phyloP scores from a whole-genome alignment of 92 coral and sea anemone genomes.

The Phenganax marumi region DNA sequence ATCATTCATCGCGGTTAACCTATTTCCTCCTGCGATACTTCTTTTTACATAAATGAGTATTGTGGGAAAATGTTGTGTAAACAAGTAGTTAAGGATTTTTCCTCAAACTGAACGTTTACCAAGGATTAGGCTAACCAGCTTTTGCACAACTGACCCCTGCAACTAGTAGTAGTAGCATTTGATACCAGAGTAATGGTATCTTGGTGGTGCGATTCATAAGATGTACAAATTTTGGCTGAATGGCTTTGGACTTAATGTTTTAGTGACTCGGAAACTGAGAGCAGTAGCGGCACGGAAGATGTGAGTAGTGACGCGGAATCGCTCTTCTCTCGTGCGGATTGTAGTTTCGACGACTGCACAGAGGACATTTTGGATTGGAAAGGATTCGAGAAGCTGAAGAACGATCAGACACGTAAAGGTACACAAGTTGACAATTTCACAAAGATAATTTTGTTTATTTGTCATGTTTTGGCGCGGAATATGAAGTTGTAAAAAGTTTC shows the following conservation, averaged over 20 bases:
- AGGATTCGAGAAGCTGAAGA: constrained; percentile 21
- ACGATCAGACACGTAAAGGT: background rate
- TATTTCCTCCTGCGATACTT: too few species aligned
- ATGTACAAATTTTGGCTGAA: background rate
- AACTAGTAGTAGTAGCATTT: too few species aligned
- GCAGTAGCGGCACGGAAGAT: constrained; percentile 6
- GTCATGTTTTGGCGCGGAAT: background rate
- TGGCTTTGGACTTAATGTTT: background rate
- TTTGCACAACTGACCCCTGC: too few species aligned
- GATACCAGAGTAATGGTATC: too few species aligned
- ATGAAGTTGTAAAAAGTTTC: background rate
- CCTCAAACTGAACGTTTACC: too few species aligned
- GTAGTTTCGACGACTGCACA: constrained; percentile 7
- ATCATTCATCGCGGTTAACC: too few species aligned
- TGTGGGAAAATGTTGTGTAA: too few species aligned
- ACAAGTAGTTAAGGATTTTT: too few species aligned
- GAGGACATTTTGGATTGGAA: constrained; percentile 3
- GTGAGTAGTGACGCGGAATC: constrained; percentile 9
- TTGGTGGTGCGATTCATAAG: too few species aligned
- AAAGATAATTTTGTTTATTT: background rate
- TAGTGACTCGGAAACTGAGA: constrained; percentile 27
- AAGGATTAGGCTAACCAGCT: too few species aligned
- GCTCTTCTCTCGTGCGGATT: background rate
- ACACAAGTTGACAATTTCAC: background rate
- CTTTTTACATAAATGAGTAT: too few species aligned